Evolutionary conservation across 2,797 vertebrate genomes (phyloP).

Genomic region (Channallabes apus): DNA sequence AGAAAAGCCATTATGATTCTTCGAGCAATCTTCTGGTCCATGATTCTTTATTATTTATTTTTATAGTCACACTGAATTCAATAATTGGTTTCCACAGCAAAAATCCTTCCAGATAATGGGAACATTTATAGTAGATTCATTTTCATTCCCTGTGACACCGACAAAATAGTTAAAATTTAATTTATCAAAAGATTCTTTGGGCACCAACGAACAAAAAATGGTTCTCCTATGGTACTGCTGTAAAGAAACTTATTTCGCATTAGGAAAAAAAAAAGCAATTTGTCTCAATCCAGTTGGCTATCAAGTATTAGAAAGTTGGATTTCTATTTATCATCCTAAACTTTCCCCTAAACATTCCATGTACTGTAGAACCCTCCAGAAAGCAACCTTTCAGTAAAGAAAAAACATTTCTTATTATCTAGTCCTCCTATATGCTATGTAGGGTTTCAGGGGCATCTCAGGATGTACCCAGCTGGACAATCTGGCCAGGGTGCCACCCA

Average conservation of each 20-base stretch:
- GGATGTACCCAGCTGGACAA: too few species aligned
- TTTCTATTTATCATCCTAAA: not conserved
- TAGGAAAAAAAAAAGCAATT: not conserved
- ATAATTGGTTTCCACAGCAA: not conserved
- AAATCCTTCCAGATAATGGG: not conserved
- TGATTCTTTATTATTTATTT: conserved; percentile 4
- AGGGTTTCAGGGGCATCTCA: too few species aligned
- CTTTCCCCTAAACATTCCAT: not conserved
- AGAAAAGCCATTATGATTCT: not conserved
- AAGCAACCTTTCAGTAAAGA: not conserved
- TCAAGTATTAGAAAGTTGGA: not conserved
- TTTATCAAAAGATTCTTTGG: not conserved
- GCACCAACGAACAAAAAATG: not conserved
- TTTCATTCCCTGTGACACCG: not conserved
- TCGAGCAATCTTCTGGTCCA: not conserved
- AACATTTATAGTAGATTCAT: not conserved
- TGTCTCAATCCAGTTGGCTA: not conserved
- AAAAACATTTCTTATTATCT: too few species aligned
- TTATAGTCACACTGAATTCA: not conserved
- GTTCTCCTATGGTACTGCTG: not conserved
- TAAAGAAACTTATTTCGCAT: not conserved
- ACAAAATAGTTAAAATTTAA: not conserved
- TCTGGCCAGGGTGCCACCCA: too few species aligned
- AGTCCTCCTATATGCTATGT: too few species aligned
- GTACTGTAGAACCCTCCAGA: too few species aligned